These are phyloP conservation scores for Ridgeia piscesae DNA, from an alignment of 1,140 invertebrate species.

Conservation along the genomic window DNA sequence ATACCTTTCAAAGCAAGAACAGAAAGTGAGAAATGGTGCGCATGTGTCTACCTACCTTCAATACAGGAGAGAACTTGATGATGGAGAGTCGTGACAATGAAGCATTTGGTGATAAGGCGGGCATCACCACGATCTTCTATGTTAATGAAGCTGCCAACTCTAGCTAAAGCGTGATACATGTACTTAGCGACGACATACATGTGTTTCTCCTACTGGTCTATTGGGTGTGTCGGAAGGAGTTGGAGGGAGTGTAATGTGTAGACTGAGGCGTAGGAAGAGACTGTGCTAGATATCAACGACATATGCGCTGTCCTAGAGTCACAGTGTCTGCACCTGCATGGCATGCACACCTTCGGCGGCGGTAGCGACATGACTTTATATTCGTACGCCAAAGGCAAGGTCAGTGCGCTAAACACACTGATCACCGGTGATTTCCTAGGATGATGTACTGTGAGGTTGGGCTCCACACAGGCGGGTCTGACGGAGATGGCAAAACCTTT, in stretches of 20 bases:
- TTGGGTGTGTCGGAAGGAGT: background rate
- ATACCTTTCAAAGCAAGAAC: too few relatives aligned
- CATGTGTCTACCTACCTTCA: too few relatives aligned
- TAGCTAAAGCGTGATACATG: background rate
- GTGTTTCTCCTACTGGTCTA: constrained; percentile 17
- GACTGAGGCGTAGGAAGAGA: background rate
- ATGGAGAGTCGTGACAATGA: too few relatives aligned
- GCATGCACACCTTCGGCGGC: constrained; percentile 3
- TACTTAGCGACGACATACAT: constrained; percentile 14
- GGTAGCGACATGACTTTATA: background rate
- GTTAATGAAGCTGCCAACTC: constrained; percentile 15
- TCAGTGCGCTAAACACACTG: too few relatives aligned
- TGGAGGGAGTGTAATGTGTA: constrained; percentile 14
- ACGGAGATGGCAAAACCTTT: constrained; percentile 9
- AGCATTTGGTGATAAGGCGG: background rate
- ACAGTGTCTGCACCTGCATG: constrained; percentile 9
- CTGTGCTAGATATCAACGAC: background rate
- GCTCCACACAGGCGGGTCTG: too few relatives aligned
- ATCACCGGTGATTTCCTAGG: too few relatives aligned
- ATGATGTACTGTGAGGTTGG: too few relatives aligned
- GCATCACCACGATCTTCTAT: constrained; percentile 15
- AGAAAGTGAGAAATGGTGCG: too few relatives aligned
- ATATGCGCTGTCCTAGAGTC: background rate
- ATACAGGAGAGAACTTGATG: too few relatives aligned
- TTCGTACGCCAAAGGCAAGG: too few relatives aligned